Conservation (phyloP, 2,888 invertebrate species). For the Scotopteryx bipunctaria region DNA sequence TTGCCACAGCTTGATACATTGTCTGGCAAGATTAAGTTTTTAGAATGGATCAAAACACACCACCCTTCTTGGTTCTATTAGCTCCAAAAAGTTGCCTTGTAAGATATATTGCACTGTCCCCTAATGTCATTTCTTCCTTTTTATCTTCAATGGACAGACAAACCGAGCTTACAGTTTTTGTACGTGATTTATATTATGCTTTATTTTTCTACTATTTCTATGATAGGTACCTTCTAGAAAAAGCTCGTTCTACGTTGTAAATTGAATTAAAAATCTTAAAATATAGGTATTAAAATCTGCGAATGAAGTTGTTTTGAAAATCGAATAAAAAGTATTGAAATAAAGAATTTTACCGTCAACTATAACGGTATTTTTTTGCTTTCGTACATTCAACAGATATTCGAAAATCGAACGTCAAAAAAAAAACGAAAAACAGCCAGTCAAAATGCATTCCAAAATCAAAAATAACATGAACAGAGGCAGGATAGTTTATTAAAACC, state of each 20-base stretch:
- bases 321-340: too few species aligned
- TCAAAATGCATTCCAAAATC: constrained; percentile 24
- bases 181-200: too few species aligned
- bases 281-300: too few species aligned
- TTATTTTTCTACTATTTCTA: too few species aligned
- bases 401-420: background rate
- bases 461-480: constrained; percentile 38
- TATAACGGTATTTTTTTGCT: too few species aligned
- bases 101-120: constrained; percentile 5
- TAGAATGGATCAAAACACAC: background rate
- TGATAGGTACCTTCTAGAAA: too few species aligned
- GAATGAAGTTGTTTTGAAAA: too few species aligned
- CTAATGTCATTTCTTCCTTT: constrained; percentile 4
- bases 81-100: background rate
- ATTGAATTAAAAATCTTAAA: too few species aligned
- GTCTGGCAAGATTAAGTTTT: background rate
- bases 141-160: constrained; percentile 6
- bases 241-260: too few species aligned
- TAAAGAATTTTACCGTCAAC: too few species aligned
- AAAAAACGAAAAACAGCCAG: constrained; percentile 11
- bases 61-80: constrained; percentile 1
- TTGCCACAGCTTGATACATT: background rate
- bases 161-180: background rate
- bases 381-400: too few species aligned
- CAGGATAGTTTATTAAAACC: constrained; percentile 77